Percentiles rank a stretch among this genome's conserved stretches.
These are phyloP conservation scores for pig (Sus scrofa) DNA, from an alignment of 2,113 vertebrate species.

Conservation along the genomic window DNA sequence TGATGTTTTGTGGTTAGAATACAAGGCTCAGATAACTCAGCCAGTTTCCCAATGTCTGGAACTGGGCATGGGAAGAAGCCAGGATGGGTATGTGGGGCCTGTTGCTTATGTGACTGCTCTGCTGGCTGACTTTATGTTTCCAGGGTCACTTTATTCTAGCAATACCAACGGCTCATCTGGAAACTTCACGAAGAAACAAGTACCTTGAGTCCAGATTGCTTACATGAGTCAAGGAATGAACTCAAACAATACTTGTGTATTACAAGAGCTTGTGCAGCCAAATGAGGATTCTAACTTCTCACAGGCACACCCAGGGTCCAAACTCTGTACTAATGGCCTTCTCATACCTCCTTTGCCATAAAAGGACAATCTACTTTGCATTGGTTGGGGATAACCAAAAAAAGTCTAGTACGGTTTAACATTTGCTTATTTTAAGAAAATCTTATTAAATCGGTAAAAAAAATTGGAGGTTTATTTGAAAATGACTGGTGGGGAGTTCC, in stretches of 20 bases:
- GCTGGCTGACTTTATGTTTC: background rate
- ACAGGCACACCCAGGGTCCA: too few species aligned
- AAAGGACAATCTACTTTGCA: background rate
- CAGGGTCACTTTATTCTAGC: too few species aligned
- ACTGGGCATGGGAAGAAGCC: rapidly evolving
- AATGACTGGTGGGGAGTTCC: background rate
- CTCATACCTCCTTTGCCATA: background rate
- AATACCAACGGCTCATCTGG: background rate
- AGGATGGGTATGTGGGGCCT: too few species aligned
- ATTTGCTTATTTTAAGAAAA: background rate
- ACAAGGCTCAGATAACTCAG: background rate
- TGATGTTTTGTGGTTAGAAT: background rate
- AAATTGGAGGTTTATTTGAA: background rate
- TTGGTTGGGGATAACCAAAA: background rate
- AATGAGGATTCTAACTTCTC: background rate
- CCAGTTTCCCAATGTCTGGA: background rate
- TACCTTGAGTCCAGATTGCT: background rate
- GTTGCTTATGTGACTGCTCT: background rate
- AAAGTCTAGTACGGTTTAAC: background rate
- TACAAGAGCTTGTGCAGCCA: background rate
- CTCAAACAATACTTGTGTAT: background rate
- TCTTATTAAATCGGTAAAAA: background rate
- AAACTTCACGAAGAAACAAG: background rate
- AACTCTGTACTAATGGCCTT: background rate
- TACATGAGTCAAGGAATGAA: background rate